These are phyloP conservation scores for Oryzias woworae DNA, from an alignment of 2,113 vertebrate species.

Conservation along the genomic window DNA sequence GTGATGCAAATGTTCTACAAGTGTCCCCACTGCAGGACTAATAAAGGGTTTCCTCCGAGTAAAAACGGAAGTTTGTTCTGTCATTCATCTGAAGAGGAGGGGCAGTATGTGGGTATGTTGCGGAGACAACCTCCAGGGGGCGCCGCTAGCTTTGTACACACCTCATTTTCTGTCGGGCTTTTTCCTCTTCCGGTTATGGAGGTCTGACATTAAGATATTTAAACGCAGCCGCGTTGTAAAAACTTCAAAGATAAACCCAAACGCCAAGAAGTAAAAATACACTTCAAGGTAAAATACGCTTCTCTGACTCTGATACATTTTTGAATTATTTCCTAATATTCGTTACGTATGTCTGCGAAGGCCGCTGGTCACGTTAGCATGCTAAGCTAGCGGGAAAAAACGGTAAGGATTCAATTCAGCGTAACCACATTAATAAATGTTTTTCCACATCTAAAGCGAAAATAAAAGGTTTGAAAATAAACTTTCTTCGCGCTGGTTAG, in stretches of 20 bases:
- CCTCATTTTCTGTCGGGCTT: background rate
- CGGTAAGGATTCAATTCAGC: no score
- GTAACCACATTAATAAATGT: no score
- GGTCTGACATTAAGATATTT: constrained; percentile 37
- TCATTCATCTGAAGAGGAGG: no score
- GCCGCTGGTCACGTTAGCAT: constrained; percentile 50
- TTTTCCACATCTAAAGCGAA: no score
- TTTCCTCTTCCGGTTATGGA: constrained; percentile 67
- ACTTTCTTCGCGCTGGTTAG: no score
- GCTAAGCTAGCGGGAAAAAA: constrained; percentile 43
- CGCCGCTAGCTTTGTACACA: background rate
- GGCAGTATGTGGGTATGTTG: no score
- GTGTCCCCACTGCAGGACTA: no score
- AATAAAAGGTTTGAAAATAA: no score
- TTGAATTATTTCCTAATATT: background rate
- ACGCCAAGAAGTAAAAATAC: background rate
- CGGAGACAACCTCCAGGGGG: no score
- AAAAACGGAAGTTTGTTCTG: no score
- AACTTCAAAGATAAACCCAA: background rate
- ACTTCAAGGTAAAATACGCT: constrained; percentile 47
- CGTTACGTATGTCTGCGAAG: constrained; percentile 28
- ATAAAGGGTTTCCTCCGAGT: no score
- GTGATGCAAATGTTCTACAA: no score
- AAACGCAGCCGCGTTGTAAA: constrained; percentile 13
- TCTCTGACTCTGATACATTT: fast-evolving